Evolutionary conservation across 2,888 invertebrate species (phyloP), one percentile per base, ranked within the genome.

Genomic region (Yponomeuta malinellus): DNA sequence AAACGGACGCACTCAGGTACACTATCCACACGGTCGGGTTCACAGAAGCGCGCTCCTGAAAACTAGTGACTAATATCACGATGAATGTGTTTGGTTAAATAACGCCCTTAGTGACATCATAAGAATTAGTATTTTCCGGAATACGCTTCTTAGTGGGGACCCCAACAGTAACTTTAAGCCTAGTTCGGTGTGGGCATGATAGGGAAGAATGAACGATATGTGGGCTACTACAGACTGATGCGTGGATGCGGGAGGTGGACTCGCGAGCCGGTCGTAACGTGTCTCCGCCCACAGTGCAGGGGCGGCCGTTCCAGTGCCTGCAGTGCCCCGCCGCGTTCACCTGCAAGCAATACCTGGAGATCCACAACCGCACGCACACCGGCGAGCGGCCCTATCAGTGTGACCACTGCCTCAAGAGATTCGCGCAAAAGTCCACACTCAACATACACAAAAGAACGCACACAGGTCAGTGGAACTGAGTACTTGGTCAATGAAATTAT

Each of bases 371-470:
- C 82, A 93, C 93, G 80, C 92, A 92, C 87, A 92, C 92, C 75
- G 93, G 93, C 78, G 93, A 93, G 83, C 88, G 93, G 71, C 93
- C 93, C 75, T 93, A 93, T 85, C 92, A 96, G 87, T 96, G 96
- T 85, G 95, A 95, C 84, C 93, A 95, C 74, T 96, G 96, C 85
- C 93, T 95, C 84, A 96, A 96, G 90, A 93, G 95, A 83, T 96
- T 96, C 91, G 96, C 96, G 77, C 96, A 96, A 90, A 96, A 96
- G 87, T 96, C 96, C 77, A 96, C 96, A 79, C 93, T 96, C 79
- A 96, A 96, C 86, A 96, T 96, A 80, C 96, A 96, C 90, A 96
- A 95, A 90, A 91, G 96, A 83, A 95, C 95, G 79, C 96, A 96
- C 90, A 95, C 96, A 81, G 93, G 93, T 93, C 79, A 83, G 89